Conservation (phyloP, 2,888 invertebrate species). For the Yponomeuta cagnagella region DNA sequence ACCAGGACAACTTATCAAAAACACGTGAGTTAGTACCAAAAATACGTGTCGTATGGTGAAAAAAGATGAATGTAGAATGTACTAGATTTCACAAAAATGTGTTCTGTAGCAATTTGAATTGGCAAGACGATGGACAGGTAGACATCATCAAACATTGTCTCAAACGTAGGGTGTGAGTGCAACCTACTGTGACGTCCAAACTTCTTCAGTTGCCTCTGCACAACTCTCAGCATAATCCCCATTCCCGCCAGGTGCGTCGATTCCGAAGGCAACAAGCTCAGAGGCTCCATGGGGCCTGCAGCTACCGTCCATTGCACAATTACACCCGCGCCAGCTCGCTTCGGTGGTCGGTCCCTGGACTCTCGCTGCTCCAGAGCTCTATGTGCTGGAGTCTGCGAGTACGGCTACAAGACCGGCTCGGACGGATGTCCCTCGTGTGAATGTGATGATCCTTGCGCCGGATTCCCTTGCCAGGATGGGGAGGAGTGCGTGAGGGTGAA, state of each 20-base stretch:
- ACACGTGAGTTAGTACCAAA: no score
- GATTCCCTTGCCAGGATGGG: constrained; percentile 81
- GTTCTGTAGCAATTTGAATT: no score
- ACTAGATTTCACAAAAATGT: no score
- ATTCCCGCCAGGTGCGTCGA: constrained; percentile 79
- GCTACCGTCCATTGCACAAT: constrained; percentile 79
- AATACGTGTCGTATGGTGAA: no score
- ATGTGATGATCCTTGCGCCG: constrained; percentile 90
- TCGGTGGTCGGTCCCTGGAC: constrained; percentile 69
- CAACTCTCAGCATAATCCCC: background rate
- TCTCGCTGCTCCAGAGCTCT: constrained; percentile 80
- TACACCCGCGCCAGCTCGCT: constrained; percentile 46
- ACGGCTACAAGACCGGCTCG: constrained; percentile 82
- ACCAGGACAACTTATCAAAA: no score
- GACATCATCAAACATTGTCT: no score
- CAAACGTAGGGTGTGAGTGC: no score
- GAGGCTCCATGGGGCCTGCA: constrained; percentile 87
- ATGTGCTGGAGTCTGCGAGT: constrained; percentile 89
- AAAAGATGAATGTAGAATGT: no score
- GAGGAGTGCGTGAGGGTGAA: constrained; percentile 85
- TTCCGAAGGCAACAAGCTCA: constrained; percentile 83
- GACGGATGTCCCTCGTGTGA: constrained; percentile 89
- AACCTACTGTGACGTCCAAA: no score
- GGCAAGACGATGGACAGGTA: no score
- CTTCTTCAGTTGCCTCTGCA: no score